Base-by-base conservation (phyloP, 2,797 vertebrate species). In the Xenentodon cancila region DNA sequence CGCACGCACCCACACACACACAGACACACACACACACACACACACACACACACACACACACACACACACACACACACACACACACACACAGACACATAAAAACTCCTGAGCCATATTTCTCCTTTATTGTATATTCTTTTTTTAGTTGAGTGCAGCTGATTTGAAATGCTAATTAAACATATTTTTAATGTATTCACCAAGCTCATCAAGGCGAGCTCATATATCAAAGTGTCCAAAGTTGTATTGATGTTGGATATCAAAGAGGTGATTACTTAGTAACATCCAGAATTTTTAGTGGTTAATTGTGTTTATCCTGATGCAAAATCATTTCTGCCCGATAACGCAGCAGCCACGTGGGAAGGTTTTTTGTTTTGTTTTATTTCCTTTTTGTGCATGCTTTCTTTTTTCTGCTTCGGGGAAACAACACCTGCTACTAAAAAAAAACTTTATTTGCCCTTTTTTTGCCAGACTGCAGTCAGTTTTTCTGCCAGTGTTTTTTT, bases 111-210 rank as follows among this genome's bases (percentile, higher is more conserved):
- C 83, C 71, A 86, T 91, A 90, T 90, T 90, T 86, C 82, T 84
- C 79, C 82, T 88, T 89, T 91, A 92, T 92, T 92, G 89, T 92
- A 91, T 89, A 88, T 91, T 92, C 84, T 91, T 91, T 90, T 25
- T 90, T 90, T 88, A 88, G 87, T 89, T 73, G 70, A 78, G 79
- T 82, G 86, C 68, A 0, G 57, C 81, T 89, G 88, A 93, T 93
- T 92, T 92, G 91, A 94, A 92, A 93, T 94, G 92, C 92, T 94
- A 94, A 94, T 94, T 93, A 90, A 93, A 92, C 87, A 91, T 84
- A 89, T 93, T 93, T 93, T 91, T 93, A 91, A 93, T 93, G 91
- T 91, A 93, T 93, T 93, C 92, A 78, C 90, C 59, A 73, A 80
- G 81, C 90, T 94, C 90, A 92, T 94, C 90, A 92, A 92, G 90